A percentile compares a stretch with the other conserved stretches of the same genome.
phyloP scores from a whole-genome alignment of 1,140 invertebrate genomes.

The Drosophila simulans region DNA sequence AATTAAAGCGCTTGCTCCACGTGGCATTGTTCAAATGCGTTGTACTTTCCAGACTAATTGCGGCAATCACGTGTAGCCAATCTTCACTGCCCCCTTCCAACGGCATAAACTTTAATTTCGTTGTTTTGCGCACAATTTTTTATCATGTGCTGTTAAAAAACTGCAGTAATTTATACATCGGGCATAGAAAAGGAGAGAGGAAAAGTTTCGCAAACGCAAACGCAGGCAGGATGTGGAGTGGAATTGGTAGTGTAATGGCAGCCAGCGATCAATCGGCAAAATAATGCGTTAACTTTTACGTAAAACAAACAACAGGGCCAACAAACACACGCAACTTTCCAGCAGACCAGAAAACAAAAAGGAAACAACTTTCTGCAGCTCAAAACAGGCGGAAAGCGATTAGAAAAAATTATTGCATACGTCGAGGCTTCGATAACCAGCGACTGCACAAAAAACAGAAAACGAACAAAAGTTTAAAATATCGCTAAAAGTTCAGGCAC shows the following conservation, averaged over 20 bases:
- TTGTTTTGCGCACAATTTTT: slow-evolving; percentile 66
- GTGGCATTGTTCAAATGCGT: slow-evolving; percentile 15
- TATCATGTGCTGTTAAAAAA: slow-evolving; percentile 78
- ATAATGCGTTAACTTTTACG: slow-evolving; percentile 81
- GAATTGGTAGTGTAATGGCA: not conserved
- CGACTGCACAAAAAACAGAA: slow-evolving; percentile 21
- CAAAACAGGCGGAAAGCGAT: slow-evolving; percentile 67
- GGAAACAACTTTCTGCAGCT: slow-evolving; percentile 39
- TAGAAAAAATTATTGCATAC: slow-evolving; percentile 67
- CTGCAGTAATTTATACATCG: slow-evolving; percentile 79
- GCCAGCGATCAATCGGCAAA: slow-evolving; percentile 74
- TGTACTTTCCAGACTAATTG: slow-evolving; percentile 70
- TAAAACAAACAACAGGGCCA: slow-evolving; percentile 56
- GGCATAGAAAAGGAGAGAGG: slow-evolving; percentile 24
- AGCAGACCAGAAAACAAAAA: slow-evolving; percentile 34
- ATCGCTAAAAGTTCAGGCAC: slow-evolving; percentile 34
- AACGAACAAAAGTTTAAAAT: slow-evolving; percentile 68
- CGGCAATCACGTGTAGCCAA: slow-evolving; percentile 53
- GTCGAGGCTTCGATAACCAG: slow-evolving; percentile 33
- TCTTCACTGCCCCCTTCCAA: slow-evolving; percentile 6
- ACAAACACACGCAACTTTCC: slow-evolving; percentile 74
- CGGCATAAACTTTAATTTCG: slow-evolving; percentile 65
- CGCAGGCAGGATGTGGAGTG: slow-evolving; percentile 34
- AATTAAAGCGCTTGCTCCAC: slow-evolving; percentile 26
- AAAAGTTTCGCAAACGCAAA: slow-evolving; percentile 62